Evolutionary conservation across 2,113 vertebrate genomes (phyloP), one percentile per base, ranked within the genome.

Genomic region (Pterocles gutturalis): DNA sequence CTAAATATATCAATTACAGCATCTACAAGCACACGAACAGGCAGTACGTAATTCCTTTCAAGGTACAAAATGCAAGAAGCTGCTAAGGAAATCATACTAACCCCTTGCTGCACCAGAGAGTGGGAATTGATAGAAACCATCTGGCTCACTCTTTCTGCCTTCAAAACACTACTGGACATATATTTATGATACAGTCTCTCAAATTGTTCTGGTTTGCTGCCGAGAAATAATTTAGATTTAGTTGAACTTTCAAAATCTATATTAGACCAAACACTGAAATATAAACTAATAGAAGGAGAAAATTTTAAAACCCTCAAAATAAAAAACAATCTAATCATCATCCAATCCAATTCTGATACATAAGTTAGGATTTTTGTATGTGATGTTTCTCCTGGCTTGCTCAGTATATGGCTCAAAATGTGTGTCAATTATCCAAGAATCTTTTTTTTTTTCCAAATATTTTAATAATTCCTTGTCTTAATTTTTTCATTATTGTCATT

Each of bases 41-140:
- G 54, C 79, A 64, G 83, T 29, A 28, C 0, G 0, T 66, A 66
- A 88, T 88, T 90, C 55, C 36, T 90, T 90, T 83, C 90, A 88
- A 88, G 88, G 79, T 86, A 90, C 71, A 96, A 86, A 97, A 93
- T 58, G 75, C 92, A 96, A 86, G 93, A 83, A 90, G 79, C 93
- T 88, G 76, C 72, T 81, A 34, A 86, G 83, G 94, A 93, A 93
- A 87, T 88, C 54, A n/a, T 66, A 20, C 85, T 77, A 95, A 80
- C 73, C 66, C 67, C n/a, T 88, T 80, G 38, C 67, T 93, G 71
- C 72, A 69, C 58, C 15, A 2, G 48, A 31, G 79, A 83, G 72
- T 83, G 83, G 76, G 84, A 54, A 88, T 3, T 92, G 95, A 97
- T 94, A 78, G 69, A 94, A 96, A 89, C 85, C 96, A 96, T 57